A percentile compares a stretch with the other conserved stretches of the same genome.
phyloP scores from a whole-genome alignment of 1,140 invertebrate species.

The Stegodyphus dumicola region DNA sequence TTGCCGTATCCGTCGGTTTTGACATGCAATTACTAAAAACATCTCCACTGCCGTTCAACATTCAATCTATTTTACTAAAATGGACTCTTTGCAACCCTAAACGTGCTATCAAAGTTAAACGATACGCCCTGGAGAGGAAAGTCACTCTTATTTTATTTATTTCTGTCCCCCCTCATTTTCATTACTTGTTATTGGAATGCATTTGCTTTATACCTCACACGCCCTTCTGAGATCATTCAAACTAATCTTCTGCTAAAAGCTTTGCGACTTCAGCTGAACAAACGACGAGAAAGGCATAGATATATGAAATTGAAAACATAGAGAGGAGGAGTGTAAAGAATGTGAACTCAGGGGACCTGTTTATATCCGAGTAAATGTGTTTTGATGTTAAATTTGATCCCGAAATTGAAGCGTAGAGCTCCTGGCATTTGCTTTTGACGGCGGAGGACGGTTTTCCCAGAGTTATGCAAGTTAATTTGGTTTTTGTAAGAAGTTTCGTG shows the following conservation, averaged over 20 bases:
- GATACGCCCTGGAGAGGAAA: conserved; percentile 13
- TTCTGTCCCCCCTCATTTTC: conserved; percentile 14
- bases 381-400: too few species aligned
- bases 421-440: too few species aligned
- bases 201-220: conserved; percentile 12
- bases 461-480: too few species aligned
- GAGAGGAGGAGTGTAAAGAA: too few species aligned
- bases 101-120: conserved; percentile 27
- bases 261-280: conserved; percentile 5
- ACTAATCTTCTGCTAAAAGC: conserved; percentile 41
- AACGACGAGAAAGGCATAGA: neutral
- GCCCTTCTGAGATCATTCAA: conserved; percentile 29
- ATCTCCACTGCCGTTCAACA: neutral
- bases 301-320: too few species aligned
- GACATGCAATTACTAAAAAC: conserved; percentile 35
- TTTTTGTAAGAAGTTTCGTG: too few species aligned
- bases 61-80: conserved; percentile 27
- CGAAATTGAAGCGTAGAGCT: too few species aligned
- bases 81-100: conserved; percentile 17
- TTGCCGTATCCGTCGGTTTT: conserved; percentile 25
- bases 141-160: neutral
- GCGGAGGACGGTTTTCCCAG: too few species aligned
- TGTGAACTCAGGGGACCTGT: too few species aligned
- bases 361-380: too few species aligned
- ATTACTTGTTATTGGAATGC: conserved; percentile 42